Evolutionary conservation across 2,113 vertebrate genomes (phyloP).

Genomic region (Hipposideros armiger): DNA sequence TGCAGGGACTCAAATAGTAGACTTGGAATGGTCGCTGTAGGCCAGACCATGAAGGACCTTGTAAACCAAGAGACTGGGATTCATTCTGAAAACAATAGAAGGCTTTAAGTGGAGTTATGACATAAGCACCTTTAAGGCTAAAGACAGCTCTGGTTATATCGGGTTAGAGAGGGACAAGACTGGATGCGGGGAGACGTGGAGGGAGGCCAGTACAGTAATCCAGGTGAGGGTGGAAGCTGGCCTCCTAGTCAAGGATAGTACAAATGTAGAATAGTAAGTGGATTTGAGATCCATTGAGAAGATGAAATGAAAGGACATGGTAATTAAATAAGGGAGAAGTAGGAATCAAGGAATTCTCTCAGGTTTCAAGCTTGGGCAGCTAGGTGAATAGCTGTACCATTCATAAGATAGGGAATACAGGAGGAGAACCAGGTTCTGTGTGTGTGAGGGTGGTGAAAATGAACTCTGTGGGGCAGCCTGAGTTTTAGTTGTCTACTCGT

Average conservation of each 20-base stretch:
- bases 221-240: neutral
- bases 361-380: neutral
- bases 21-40: neutral
- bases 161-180: neutral
- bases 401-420: neutral
- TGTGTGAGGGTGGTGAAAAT: neutral
- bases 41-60: neutral
- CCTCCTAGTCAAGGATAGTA: neutral
- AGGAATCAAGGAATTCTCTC: neutral
- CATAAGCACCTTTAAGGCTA: neutral
- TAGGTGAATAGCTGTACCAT: neutral
- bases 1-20: neutral
- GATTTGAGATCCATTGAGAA: constrained; percentile 15
- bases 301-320: neutral
- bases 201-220: neutral
- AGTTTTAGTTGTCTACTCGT: neutral
- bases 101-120: neutral
- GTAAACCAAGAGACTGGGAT: neutral
- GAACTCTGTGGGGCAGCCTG: neutral
- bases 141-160: neutral
- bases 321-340: neutral
- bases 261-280: constrained; percentile 1
- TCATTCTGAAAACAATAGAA: neutral
- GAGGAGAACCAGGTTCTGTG: neutral
- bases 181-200: neutral